Evolutionary conservation across 2,113 vertebrate genomes (phyloP).

Genomic region (Rhagologus leucostigma): DNA sequence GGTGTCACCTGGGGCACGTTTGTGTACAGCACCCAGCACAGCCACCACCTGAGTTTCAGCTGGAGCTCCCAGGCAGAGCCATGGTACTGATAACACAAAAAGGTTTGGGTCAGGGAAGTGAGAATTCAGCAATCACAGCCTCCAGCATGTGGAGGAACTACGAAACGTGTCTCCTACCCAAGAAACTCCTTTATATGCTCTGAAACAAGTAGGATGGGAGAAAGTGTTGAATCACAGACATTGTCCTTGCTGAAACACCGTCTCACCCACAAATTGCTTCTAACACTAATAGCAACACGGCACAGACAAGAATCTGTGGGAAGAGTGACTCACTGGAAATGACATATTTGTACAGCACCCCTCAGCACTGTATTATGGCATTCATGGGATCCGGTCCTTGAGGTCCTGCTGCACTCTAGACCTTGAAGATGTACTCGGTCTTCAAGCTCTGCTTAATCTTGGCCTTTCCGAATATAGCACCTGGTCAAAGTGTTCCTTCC

Average conservation of each 20-base stretch:
- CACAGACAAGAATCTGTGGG: slow-evolving; percentile 47
- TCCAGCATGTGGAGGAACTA: neutral
- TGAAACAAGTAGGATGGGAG: neutral
- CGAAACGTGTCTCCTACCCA: accelerated
- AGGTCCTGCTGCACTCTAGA: neutral
- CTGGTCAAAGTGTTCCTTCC: neutral
- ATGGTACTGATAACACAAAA: neutral
- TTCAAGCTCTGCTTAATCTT: neutral
- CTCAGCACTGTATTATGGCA: neutral
- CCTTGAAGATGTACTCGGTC: neutral
- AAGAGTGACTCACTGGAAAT: slow-evolving; percentile 53
- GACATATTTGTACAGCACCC: slow-evolving; percentile 28
- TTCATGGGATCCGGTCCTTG: neutral
- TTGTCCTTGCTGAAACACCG: slow-evolving; percentile 23
- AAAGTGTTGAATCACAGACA: slow-evolving; percentile 39
- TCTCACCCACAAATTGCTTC: slow-evolving; percentile 49
- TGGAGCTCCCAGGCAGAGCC: neutral
- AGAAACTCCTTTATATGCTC: neutral
- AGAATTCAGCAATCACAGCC: neutral
- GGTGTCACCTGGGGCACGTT: neutral
- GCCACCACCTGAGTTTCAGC: neutral
- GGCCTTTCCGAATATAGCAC: neutral
- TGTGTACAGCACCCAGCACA: neutral
- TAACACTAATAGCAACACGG: slow-evolving; percentile 27
- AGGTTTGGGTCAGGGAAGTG: neutral